A percentile compares a stretch with the other conserved stretches of the same genome.
phyloP scores from a whole-genome alignment of 2,888 invertebrate species.

The Lasius platythorax region DNA sequence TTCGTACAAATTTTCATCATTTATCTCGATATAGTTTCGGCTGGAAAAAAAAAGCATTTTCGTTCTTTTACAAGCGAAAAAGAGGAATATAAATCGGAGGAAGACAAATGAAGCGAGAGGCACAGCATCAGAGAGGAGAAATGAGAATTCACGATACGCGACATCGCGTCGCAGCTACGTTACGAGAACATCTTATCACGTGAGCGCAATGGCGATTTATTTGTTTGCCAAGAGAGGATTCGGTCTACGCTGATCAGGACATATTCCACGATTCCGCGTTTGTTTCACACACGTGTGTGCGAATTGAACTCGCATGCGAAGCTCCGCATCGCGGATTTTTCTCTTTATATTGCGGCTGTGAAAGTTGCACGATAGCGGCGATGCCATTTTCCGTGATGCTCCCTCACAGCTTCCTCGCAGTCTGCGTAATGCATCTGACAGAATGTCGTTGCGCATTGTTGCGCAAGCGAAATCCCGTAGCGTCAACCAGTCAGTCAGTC shows the following conservation, averaged over 20 bases:
- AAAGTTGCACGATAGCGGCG: conserved; percentile 27
- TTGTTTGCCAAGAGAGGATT: conserved; percentile 36
- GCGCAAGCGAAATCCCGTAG: conserved; percentile 20
- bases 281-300: background rate
- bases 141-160: conserved; percentile 13
- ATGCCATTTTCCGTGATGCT: conserved; percentile 5
- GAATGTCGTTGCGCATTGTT: conserved; percentile 22
- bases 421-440: background rate
- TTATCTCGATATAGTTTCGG: background rate
- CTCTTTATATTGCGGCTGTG: conserved; percentile 36
- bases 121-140: background rate
- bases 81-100: background rate
- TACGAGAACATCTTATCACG: conserved; percentile 20
- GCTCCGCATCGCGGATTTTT: conserved; percentile 4
- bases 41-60: background rate
- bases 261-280: conserved; percentile 4
- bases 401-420: background rate
- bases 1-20: background rate
- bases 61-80: background rate
- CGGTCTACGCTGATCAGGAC: conserved; percentile 23
- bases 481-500: conserved; percentile 7
- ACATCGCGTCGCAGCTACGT: background rate
- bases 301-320: background rate
- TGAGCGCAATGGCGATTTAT: conserved; percentile 44
- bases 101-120: background rate